Evolutionary conservation across 2,113 vertebrate species (phyloP), one percentile per base, ranked within the genome.

Genomic region (Nicator chloris): DNA sequence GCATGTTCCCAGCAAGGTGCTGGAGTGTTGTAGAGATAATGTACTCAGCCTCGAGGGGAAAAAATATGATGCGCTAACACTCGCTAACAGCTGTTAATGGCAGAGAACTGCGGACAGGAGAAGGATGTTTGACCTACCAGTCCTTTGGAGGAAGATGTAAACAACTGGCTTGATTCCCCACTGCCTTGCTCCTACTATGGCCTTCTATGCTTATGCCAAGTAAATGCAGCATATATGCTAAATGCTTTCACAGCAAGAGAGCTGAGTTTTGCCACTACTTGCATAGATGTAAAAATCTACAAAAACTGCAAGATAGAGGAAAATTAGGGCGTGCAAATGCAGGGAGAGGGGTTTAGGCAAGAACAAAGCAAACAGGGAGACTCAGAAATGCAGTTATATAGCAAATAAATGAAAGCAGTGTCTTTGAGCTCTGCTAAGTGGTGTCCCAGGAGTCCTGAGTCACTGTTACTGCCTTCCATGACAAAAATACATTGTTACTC

Each of bases 21-120:
- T 88, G 71, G 79, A 87, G 82, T 82, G 76, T 75, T 88, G 85
- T 83, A 80, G 80, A 93, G 86, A 88, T 89, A 95, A 96, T 82
- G 59, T 23, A 59, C 75, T 92, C 70, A 50, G 86, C 88, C 94
- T 91, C 79, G 0, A 84, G 90, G 89, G 92, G 81, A 47, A 66
- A 93, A 92, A 88, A 90, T 75, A 35, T 33, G 82, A 94, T 88
- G 86, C 24, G 45, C 82, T 82, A 87, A 95, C 77, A 90, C 33
- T 80, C 21, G 0, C 45, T 40, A 93, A 83, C 95, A 95, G 90
- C 91, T 97, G 94, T 87, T 96, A 88, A 90, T 73, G 68, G 83
- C 76, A 94, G 78, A 72, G 54, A 21, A 40, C n/a, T 33, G 51
- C 39, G 81, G 93, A 53, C 57, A 75, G 44, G 39, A 93, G 93